phyloP scores from a whole-genome alignment of 2,888 invertebrate species.

The Gari tellinella region DNA sequence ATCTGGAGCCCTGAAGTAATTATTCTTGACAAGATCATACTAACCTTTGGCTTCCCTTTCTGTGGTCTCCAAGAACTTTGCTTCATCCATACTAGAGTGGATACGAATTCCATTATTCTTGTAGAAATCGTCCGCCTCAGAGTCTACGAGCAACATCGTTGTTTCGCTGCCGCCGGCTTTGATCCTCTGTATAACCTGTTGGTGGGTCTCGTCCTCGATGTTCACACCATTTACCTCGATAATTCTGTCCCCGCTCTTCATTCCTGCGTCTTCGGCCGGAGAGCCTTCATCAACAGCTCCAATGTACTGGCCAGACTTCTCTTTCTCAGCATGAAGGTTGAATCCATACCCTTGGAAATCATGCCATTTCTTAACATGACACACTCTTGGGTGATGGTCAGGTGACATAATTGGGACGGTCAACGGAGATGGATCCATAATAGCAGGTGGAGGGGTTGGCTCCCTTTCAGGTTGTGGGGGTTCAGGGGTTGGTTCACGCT shows the following conservation, averaged over 20 bases:
- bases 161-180: slow-evolving; percentile 94
- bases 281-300: slow-evolving; percentile 93
- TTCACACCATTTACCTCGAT: slow-evolving; percentile 93
- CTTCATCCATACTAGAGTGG: slow-evolving; percentile 60
- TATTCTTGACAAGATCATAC: no score
- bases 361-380: slow-evolving; percentile 92
- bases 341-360: slow-evolving; percentile 99
- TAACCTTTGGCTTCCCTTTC: slow-evolving; percentile 18
- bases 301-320: slow-evolving; percentile 96
- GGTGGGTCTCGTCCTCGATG: slow-evolving; percentile 95
- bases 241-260: slow-evolving; percentile 92
- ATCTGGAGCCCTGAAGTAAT: no score
- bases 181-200: slow-evolving; percentile 95
- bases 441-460: slow-evolving; percentile 27
- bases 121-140: slow-evolving; percentile 90
- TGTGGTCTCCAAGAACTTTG: slow-evolving; percentile 27
- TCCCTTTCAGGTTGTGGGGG: slow-evolving; percentile 33
- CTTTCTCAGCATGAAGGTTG: slow-evolving; percentile 98
- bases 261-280: slow-evolving; percentile 87
- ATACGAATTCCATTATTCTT: slow-evolving; percentile 85
- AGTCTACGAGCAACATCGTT: slow-evolving; percentile 93
- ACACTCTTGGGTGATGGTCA: slow-evolving; percentile 87
- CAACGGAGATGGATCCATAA: slow-evolving; percentile 34
- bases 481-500: slow-evolving; percentile 29
- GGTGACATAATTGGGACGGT: slow-evolving; percentile 10